Evolutionary conservation across 2,113 vertebrate species (phyloP).

Genomic region (Myiagra hebetior): DNA sequence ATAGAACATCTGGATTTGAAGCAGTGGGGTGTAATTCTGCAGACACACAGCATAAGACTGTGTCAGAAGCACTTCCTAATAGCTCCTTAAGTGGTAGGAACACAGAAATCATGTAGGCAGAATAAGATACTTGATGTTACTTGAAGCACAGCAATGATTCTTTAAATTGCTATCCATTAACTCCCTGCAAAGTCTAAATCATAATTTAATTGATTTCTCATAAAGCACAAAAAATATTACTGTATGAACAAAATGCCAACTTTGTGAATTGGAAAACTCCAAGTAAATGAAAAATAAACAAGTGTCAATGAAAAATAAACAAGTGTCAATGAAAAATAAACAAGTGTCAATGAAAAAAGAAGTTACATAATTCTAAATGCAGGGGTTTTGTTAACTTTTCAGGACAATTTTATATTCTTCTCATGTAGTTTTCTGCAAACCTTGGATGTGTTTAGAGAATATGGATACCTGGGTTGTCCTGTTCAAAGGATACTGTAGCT

Average conservation of each 20-base stretch:
- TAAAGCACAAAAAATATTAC: not conserved
- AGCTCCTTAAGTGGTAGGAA: not conserved
- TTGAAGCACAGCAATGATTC: not conserved
- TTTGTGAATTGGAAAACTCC: not conserved
- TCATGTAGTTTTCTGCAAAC: not conserved
- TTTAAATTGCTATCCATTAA: slow-evolving; percentile 46
- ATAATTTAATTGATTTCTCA: slow-evolving; percentile 15
- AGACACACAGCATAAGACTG: not conserved
- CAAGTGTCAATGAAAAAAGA: not conserved
- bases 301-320: not conserved
- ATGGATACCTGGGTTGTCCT: not conserved
- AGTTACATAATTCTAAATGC: not conserved
- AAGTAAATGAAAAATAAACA: not conserved
- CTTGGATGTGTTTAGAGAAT: not conserved
- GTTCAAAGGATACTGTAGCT: not conserved
- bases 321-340: not conserved
- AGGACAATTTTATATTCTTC: not conserved
- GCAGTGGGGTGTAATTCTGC: not conserved
- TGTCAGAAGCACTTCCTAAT: not conserved
- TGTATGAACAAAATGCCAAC: not conserved
- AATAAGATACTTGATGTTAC: not conserved
- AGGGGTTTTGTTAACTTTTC: not conserved
- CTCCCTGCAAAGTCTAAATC: slow-evolving; percentile 17
- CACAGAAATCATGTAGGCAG: not conserved
- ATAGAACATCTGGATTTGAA: not conserved